A percentile compares a stretch with the other conserved stretches of the same genome.
These are phyloP conservation scores for Argentina silus DNA, from an alignment of 2,797 vertebrate genomes.

Conservation along the genomic window DNA sequence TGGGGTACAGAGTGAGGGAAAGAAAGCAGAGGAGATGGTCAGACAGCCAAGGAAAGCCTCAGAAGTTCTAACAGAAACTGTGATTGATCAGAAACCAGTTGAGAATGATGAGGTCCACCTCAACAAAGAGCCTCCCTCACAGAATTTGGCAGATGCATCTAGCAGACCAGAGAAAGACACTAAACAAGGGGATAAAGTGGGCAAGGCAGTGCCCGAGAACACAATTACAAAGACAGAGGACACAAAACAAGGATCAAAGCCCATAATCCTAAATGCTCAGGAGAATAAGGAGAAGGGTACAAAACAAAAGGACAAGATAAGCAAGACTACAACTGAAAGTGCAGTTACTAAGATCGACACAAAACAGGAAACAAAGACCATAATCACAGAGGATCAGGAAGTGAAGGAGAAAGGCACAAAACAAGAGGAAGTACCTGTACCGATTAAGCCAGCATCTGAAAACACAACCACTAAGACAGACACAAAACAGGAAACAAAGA, in stretches of 20 bases:
- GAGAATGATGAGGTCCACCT: conserved; percentile 60
- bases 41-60: conserved; percentile 42
- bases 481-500: conserved; percentile 28
- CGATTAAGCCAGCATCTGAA: background rate
- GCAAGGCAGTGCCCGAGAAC: conserved; percentile 32
- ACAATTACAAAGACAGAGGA: conserved; percentile 40
- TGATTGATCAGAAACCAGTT: conserved; percentile 49
- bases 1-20: conserved; percentile 34
- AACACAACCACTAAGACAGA: background rate
- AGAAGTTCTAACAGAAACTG: conserved; percentile 47
- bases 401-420: background rate
- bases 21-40: conserved; percentile 35
- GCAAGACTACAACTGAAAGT: conserved; percentile 14
- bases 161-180: conserved; percentile 38
- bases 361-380: conserved; percentile 15
- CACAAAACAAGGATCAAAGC: conserved; percentile 27
- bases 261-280: conserved; percentile 1
- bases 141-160: conserved; percentile 20
- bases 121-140: conserved; percentile 65
- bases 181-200: conserved; percentile 48
- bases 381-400: conserved; percentile 12
- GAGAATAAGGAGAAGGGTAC: conserved; percentile 2
- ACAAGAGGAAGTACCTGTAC: conserved; percentile 11
- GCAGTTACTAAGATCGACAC: background rate
- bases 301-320: conserved; percentile 15